Evolutionary conservation across 2,113 vertebrate species (phyloP).

Genomic region (Muntiacus reevesi): DNA sequence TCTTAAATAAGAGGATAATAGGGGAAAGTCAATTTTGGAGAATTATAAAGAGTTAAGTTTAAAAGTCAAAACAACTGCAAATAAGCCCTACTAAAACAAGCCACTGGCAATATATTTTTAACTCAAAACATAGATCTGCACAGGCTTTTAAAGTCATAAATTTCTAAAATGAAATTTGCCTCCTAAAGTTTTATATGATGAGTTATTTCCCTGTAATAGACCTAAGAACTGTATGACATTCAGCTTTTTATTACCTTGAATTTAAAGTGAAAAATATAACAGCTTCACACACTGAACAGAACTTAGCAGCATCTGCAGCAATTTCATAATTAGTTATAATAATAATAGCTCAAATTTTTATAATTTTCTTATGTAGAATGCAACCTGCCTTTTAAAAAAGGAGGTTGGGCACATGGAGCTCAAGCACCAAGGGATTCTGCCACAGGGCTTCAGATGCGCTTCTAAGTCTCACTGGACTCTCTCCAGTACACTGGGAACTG

Average conservation of each 20-base stretch:
- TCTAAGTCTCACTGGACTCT: not conserved
- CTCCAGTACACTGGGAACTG: not conserved
- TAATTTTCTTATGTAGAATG: not conserved
- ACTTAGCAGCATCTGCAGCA: not conserved
- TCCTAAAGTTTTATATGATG: not conserved
- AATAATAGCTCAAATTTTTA: not conserved
- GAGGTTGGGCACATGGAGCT: not conserved
- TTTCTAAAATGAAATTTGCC: slow-evolving; percentile 22
- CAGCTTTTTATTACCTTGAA: not conserved
- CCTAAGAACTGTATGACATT: not conserved
- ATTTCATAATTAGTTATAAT: not conserved
- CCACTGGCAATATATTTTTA: not conserved
- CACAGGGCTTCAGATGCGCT: not conserved
- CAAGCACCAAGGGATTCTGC: not conserved
- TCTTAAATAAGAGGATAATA: not conserved
- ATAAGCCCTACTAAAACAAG: not conserved
- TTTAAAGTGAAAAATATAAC: slow-evolving; percentile 10
- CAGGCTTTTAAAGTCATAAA: not conserved
- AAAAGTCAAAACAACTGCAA: not conserved
- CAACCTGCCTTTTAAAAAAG: not conserved
- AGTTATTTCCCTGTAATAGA: not conserved
- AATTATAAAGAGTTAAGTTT: slow-evolving; percentile 14
- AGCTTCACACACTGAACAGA: not conserved
- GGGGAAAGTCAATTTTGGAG: not conserved
- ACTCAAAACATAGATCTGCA: slow-evolving; percentile 35